Conservation (phyloP, 2,888 invertebrate genomes). For the Chrysolina oricalcia region DNA sequence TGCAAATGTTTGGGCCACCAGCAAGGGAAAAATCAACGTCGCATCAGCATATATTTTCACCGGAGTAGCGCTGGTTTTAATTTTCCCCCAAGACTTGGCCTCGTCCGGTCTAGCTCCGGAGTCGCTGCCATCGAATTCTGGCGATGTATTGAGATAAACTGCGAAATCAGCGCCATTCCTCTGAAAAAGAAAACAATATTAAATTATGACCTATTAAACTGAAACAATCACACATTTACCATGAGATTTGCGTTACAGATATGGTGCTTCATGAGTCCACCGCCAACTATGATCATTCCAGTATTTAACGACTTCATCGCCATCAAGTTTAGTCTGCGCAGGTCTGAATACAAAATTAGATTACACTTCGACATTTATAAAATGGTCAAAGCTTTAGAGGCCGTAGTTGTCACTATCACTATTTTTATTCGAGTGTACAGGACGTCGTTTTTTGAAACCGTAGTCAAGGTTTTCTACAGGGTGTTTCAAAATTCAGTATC, state of each 20-base stretch:
- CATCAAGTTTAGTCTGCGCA: slow-evolving; percentile 92
- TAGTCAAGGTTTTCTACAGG: no score
- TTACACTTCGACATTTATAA: no score
- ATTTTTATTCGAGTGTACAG: no score
- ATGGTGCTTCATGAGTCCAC: slow-evolving; percentile 98
- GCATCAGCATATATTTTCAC: slow-evolving; percentile 97
- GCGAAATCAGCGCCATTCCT: slow-evolving; percentile 97
- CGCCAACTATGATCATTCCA: slow-evolving; percentile 98
- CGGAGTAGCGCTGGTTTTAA: slow-evolving; percentile 88
- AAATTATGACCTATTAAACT: slow-evolving; percentile 1
- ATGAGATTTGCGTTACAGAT: slow-evolving; percentile 99
- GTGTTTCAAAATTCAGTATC: no score
- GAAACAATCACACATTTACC: slow-evolving; percentile 74
- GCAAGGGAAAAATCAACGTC: slow-evolving; percentile 92
- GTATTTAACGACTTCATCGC: slow-evolving; percentile 93
- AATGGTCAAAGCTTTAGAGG: no score
- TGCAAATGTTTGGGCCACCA: slow-evolving; percentile 98
- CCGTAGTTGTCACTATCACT: no score
- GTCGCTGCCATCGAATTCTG: slow-evolving; percentile 98
- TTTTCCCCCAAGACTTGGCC: slow-evolving; percentile 99
- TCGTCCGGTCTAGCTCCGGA: slow-evolving; percentile 98
- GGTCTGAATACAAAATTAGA: slow-evolving; percentile 75
- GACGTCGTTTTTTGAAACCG: no score
- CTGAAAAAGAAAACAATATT: slow-evolving; percentile 67
- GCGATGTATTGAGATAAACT: slow-evolving; percentile 95